Evolutionary conservation across 2,888 invertebrate genomes (phyloP).

Genomic region (Neuroscelio doddi): DNA sequence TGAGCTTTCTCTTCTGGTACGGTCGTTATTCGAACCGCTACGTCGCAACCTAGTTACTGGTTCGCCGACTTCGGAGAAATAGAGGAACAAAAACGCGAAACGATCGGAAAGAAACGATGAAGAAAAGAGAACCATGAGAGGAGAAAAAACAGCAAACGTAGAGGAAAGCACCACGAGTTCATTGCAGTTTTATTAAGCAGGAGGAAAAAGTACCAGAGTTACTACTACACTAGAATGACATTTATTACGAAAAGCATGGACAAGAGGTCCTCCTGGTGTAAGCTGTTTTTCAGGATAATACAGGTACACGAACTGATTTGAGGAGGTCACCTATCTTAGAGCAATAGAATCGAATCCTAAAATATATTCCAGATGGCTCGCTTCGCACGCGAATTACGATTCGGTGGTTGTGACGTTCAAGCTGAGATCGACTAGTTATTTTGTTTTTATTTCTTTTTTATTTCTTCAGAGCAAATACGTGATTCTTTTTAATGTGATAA

Average conservation of each 20-base stretch:
- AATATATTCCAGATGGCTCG: conserved; percentile 35
- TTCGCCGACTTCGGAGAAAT: too few relatives aligned
- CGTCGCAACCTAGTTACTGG: too few relatives aligned
- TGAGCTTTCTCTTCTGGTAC: too few relatives aligned
- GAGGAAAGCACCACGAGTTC: conserved; percentile 15
- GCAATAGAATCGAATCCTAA: conserved; percentile 21
- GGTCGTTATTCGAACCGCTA: too few relatives aligned
- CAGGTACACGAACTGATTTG: conserved; percentile 15
- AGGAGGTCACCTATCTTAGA: conserved; percentile 33
- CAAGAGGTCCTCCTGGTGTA: conserved; percentile 26
- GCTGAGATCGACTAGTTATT: not conserved
- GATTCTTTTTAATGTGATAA: too few relatives aligned
- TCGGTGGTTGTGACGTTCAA: conserved; percentile 17
- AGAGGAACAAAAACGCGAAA: too few relatives aligned
- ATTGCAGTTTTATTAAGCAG: conserved; percentile 56
- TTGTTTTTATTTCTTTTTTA: not conserved
- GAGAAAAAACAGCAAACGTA: conserved; percentile 1
- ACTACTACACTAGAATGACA: conserved; percentile 35
- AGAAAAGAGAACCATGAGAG: conserved; percentile 6
- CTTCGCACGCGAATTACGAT: conserved; percentile 35
- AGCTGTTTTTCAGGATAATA: conserved; percentile 44
- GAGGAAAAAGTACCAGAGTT: conserved; percentile 45
- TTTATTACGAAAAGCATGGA: conserved; percentile 32
- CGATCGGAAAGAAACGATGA: conserved; percentile 21
- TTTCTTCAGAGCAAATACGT: too few relatives aligned